These are phyloP conservation scores for Pteromalus puparum DNA, from an alignment of 1,140 invertebrate genomes.

Conservation along the genomic window DNA sequence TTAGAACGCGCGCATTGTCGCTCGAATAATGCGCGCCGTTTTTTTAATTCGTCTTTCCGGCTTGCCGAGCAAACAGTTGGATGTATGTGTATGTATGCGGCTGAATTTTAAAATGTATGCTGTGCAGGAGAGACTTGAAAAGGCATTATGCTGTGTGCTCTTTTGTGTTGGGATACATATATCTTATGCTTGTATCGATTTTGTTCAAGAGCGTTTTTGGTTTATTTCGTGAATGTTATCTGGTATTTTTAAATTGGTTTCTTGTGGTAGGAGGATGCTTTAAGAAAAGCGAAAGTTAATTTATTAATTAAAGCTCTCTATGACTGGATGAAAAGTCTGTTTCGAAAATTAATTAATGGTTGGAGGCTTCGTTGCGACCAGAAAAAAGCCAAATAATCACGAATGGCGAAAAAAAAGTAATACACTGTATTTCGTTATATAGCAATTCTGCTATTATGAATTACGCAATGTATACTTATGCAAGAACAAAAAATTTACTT, in stretches of 20 bases:
- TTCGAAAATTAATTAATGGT: not conserved
- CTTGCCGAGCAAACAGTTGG: not conserved
- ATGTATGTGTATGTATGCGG: not conserved
- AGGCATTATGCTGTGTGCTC: too few relatives aligned
- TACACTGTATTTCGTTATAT: not conserved
- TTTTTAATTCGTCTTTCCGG: conserved; percentile 13
- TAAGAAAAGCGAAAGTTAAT: not conserved
- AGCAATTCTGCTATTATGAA: not conserved
- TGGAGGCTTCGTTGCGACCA: not conserved
- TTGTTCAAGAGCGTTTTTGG: too few relatives aligned
- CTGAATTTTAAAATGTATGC: not conserved
- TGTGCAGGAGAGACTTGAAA: too few relatives aligned
- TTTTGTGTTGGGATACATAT: too few relatives aligned
- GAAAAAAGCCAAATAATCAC: not conserved
- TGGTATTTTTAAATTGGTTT: too few relatives aligned
- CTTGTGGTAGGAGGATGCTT: not conserved
- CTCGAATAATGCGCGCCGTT: not conserved
- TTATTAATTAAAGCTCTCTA: not conserved
- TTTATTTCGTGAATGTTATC: too few relatives aligned
- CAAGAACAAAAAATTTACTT: not conserved
- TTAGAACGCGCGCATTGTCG: not conserved
- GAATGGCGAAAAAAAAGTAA: not conserved
- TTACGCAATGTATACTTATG: not conserved
- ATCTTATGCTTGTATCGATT: too few relatives aligned
- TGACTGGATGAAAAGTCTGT: not conserved